A percentile compares a stretch with the other conserved stretches of the same genome.
Conservation (phyloP, 2,888 invertebrate species). For the Camptogramma bilineatum region DNA sequence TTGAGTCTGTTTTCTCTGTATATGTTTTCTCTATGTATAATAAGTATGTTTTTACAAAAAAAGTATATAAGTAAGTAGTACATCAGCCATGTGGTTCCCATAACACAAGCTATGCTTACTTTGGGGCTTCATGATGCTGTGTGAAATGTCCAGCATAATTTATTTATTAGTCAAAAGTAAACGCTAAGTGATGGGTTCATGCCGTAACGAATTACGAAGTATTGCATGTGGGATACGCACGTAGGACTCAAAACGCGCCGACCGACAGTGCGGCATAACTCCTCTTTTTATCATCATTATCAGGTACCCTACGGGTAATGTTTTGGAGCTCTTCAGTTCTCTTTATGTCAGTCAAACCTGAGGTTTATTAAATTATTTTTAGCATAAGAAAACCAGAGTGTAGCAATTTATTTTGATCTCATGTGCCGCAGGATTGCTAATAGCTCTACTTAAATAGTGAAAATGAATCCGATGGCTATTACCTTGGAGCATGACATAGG, state of each 20-base stretch:
- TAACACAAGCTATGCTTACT: too few relatives aligned
- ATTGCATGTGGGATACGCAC: conserved; percentile 39
- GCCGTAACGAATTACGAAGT: conserved; percentile 42
- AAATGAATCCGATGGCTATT: conserved; percentile 30
- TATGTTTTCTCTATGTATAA: too few relatives aligned
- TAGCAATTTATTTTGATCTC: conserved; percentile 9
- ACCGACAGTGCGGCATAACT: conserved; percentile 13
- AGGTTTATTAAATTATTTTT: conserved; percentile 15
- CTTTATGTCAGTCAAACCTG: conserved; percentile 14
- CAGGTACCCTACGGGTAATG: conserved; percentile 19
- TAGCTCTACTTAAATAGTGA: conserved; percentile 24
- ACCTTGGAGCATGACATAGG: conserved; percentile 47
- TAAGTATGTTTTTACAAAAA: too few relatives aligned
- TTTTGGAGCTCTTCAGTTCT: conserved; percentile 25
- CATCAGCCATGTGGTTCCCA: too few relatives aligned
- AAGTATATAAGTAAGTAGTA: too few relatives aligned
- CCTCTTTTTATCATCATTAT: conserved; percentile 32
- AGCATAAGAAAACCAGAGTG: background rate
- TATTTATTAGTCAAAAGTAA: conserved; percentile 40
- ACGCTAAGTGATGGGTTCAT: conserved; percentile 40
- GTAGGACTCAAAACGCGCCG: conserved; percentile 22
- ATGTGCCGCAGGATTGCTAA: conserved; percentile 15
- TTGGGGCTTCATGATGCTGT: too few relatives aligned
- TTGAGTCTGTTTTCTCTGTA: too few relatives aligned
- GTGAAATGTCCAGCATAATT: too few relatives aligned